Conservation (phyloP, 2,888 invertebrate genomes). For the Artemia sp. region DNA sequence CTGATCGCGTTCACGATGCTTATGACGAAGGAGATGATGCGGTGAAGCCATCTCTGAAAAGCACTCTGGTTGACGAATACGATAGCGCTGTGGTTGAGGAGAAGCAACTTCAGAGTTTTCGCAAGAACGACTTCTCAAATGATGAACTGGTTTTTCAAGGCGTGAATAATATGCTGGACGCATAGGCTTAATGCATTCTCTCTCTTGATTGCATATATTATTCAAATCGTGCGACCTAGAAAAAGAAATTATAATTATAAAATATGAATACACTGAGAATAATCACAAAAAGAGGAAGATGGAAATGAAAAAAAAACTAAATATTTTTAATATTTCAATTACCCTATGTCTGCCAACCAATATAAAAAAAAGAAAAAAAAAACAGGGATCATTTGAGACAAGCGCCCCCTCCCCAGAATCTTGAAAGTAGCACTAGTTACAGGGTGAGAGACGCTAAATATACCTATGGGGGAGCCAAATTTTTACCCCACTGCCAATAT, state of each 20-base stretch:
- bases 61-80: not conserved
- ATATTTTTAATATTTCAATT: too few species aligned
- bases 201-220: not conserved
- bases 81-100: not conserved
- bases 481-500: too few species aligned
- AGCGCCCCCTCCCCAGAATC: too few species aligned
- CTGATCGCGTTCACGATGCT: constrained; percentile 43
- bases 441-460: too few species aligned
- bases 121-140: not conserved
- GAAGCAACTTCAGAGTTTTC: not conserved
- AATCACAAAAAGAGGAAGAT: too few species aligned
- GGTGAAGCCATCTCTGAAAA: constrained; percentile 28
- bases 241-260: not conserved
- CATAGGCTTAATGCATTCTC: not conserved
- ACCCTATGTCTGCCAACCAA: too few species aligned
- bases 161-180: not conserved
- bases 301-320: too few species aligned
- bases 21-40: constrained; percentile 40
- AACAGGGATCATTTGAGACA: too few species aligned
- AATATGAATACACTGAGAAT: too few species aligned
- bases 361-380: too few species aligned
- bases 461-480: too few species aligned
- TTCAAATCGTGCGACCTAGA: constrained; percentile 3
- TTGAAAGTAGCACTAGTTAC: too few species aligned
- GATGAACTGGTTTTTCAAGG: not conserved